phyloP scores from a whole-genome alignment of 2,888 invertebrate genomes.

The Opisthograptis luteolata region DNA sequence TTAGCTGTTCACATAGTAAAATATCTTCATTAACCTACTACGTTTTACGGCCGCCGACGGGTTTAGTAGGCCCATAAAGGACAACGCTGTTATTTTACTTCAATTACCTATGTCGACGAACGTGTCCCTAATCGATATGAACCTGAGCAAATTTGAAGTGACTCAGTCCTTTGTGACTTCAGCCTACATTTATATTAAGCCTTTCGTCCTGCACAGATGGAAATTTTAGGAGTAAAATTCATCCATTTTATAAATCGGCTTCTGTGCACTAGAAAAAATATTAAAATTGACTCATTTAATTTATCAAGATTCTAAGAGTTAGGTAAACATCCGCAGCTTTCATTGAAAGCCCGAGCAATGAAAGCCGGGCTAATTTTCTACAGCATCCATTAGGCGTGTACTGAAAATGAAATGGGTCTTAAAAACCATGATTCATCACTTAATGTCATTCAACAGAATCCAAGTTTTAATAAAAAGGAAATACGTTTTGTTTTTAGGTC shows the following conservation, averaged over 20 bases:
- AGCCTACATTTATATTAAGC: not conserved
- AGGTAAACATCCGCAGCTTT: constrained; percentile 16
- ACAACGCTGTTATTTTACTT: constrained; percentile 19
- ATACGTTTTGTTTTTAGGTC: not conserved
- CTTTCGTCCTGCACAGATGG: not conserved
- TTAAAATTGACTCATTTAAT: too few relatives aligned
- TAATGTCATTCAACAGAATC: not conserved
- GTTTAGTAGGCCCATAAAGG: constrained; percentile 23
- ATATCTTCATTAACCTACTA: not conserved
- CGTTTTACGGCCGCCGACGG: constrained; percentile 2
- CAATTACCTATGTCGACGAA: constrained; percentile 10
- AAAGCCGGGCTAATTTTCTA: constrained; percentile 25
- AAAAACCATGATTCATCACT: constrained; percentile 2
- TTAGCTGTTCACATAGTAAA: too few relatives aligned
- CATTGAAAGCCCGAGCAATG: constrained; percentile 14
- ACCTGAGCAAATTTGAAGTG: constrained; percentile 21
- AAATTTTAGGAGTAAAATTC: not conserved
- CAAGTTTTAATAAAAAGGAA: not conserved
- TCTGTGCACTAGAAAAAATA: too few relatives aligned
- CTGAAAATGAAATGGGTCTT: constrained; percentile 13
- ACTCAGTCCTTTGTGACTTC: not conserved
- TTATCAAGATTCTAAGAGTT: not conserved
- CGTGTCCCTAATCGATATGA: constrained; percentile 32
- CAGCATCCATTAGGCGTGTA: constrained; percentile 23
- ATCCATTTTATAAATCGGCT: too few relatives aligned